Evolutionary conservation across 2,888 invertebrate species (phyloP).

Genomic region (Ormyrus rosae): DNA sequence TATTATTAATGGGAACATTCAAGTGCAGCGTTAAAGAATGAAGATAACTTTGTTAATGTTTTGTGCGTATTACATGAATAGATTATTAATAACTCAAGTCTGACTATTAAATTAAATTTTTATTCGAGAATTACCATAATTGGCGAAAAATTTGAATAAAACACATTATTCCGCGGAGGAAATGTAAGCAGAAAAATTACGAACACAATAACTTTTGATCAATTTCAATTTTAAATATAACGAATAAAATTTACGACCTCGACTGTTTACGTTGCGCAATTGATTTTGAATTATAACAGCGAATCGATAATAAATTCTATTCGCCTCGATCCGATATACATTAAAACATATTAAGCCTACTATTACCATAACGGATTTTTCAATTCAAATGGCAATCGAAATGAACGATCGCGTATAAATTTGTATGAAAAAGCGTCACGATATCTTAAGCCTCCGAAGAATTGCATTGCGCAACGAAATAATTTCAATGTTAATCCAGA

Average conservation of each 20-base stretch:
- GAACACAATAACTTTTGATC: too few relatives aligned
- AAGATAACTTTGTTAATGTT: slow-evolving; percentile 5
- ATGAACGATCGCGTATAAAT: slow-evolving; percentile 17
- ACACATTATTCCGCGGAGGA: too few relatives aligned
- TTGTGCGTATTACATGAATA: too few relatives aligned
- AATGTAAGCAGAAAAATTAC: too few relatives aligned
- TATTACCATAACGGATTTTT: not conserved
- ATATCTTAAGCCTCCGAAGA: not conserved
- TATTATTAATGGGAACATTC: not conserved
- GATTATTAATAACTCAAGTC: too few relatives aligned
- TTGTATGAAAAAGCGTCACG: slow-evolving; percentile 9
- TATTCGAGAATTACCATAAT: too few relatives aligned
- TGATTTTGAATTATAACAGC: too few relatives aligned
- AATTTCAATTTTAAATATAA: too few relatives aligned
- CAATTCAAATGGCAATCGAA: slow-evolving; percentile 20
- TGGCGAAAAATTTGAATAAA: too few relatives aligned
- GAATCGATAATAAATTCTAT: slow-evolving; percentile 3
- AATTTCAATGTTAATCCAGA: slow-evolving; percentile 25
- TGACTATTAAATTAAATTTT: too few relatives aligned
- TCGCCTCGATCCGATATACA: not conserved
- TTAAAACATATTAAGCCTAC: not conserved
- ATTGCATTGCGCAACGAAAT: slow-evolving; percentile 29
- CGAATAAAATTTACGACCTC: too few relatives aligned
- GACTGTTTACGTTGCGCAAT: too few relatives aligned
- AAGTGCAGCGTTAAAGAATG: slow-evolving; percentile 20